Base-by-base conservation (phyloP, 2,113 vertebrate species). In the Limnothrissa miodon region DNA sequence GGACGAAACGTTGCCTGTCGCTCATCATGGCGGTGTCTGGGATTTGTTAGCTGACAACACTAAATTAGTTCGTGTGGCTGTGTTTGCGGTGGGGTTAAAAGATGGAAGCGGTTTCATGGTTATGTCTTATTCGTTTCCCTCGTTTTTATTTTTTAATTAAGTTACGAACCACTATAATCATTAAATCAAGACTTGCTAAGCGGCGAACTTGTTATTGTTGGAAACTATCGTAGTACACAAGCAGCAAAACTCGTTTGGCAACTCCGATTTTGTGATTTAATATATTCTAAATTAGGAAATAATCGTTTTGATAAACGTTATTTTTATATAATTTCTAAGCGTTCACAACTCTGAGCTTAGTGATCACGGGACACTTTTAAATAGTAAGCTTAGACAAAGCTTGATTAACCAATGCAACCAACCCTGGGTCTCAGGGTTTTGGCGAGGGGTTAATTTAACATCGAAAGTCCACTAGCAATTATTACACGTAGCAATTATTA, bases 21-120 rank as follows among this genome's bases (percentile, higher is more conserved):
- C 91, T 90, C 85, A 91, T 91, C 92, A 94, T 94, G 94, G 94
- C 94, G 94, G 90, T 92, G 85, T 87, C 84, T 82, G 88, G 85
- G 85, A 87, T 91, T 88, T 87, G 83, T 46, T 80, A 84, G 89
- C 86, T 89, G 87, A 88, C 87, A 56, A 88, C 89, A 87, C 87
- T 82, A 33, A 89, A 84, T 80, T 36, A n/a, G 39, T 6, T 48
- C 11, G 45, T 44, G 29, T 80, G 78, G 36, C 46, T 29, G 6
- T 25, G 51, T 62, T 59, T 3, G 42, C 15, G 10, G 82, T 29
- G 45, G 7, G 4, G n/a, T 56, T 21, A 74, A 74, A 74, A 33
- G 66, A 36, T 3, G 66, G 66, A 36, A 36, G 29, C 66, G 13
- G 25, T 74, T 33, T 39, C 13, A 74, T 39, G 13, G 66, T 17